These are phyloP conservation scores for Bagarius yarrelli DNA, from an alignment of 2,113 vertebrate genomes.

Conservation along the genomic window DNA sequence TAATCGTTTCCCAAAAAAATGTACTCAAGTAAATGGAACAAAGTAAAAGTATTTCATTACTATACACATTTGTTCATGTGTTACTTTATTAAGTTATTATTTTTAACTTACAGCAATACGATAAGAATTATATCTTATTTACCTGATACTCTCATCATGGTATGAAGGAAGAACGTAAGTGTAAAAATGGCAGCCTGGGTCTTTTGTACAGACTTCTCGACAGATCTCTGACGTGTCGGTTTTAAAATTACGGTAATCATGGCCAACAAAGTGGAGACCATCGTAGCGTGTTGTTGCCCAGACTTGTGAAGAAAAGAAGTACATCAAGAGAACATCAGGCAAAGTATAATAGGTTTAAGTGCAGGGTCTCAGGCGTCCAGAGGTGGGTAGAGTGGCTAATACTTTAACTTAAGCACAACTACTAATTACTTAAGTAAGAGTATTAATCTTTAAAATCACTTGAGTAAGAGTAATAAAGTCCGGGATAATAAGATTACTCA, in stretches of 20 bases:
- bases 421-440: too few species aligned
- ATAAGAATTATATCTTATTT: not conserved
- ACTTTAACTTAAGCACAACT: too few species aligned
- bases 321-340: not conserved
- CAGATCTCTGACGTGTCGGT: constrained; percentile 4
- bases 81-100: not conserved
- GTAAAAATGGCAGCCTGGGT: constrained; percentile 49
- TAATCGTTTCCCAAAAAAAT: too few species aligned
- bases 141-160: not conserved
- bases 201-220: constrained; percentile 28
- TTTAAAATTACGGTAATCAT: not conserved
- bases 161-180: constrained; percentile 8
- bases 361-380: too few species aligned
- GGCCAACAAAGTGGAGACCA: not conserved
- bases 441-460: too few species aligned
- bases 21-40: too few species aligned
- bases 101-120: not conserved
- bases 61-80: not conserved
- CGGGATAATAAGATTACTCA: too few species aligned
- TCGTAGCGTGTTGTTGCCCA: not conserved
- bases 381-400: too few species aligned
- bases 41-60: too few species aligned
- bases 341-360: not conserved
- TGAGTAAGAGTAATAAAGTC: too few species aligned
- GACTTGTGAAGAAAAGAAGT: not conserved